Conservation (phyloP, 2,113 vertebrate genomes). For the Electrona antarctica region DNA sequence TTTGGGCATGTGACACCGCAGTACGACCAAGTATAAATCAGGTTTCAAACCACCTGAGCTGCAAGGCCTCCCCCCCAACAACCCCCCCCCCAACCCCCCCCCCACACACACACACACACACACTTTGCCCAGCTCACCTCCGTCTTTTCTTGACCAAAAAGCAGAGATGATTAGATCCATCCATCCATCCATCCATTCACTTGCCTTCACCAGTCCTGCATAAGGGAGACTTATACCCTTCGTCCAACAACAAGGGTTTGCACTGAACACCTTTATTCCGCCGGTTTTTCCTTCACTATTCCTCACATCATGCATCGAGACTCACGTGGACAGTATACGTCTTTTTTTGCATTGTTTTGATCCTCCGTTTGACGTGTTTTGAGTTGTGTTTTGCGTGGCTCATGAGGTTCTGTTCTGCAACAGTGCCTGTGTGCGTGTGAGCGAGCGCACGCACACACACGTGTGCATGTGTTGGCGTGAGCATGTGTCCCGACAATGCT, state of each 20-base stretch:
- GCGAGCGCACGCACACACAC: conserved; percentile 5
- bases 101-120: too few relatives aligned
- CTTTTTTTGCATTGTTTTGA: conserved; percentile 8
- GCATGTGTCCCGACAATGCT: conserved; percentile 55
- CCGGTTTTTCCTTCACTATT: conserved; percentile 23
- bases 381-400: conserved; percentile 18
- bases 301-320: conserved; percentile 23
- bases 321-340: conserved; percentile 6
- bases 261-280: conserved; percentile 65
- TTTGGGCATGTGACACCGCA: too few relatives aligned
- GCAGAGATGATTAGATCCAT: too few relatives aligned
- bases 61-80: too few relatives aligned
- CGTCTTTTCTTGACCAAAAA: too few relatives aligned
- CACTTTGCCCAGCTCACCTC: too few relatives aligned
- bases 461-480: conserved; percentile 13
- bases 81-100: too few relatives aligned
- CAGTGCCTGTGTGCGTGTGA: not conserved
- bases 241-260: conserved; percentile 48
- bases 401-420: too few relatives aligned
- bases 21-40: too few relatives aligned
- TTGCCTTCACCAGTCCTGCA: not conserved
- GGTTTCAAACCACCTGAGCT: too few relatives aligned
- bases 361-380: conserved; percentile 4
- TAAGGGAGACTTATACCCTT: conserved; percentile 44
- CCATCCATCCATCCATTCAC: too few relatives aligned